Evolutionary conservation across 2,797 vertebrate genomes (phyloP).

Genomic region (Poecilia wingei): DNA sequence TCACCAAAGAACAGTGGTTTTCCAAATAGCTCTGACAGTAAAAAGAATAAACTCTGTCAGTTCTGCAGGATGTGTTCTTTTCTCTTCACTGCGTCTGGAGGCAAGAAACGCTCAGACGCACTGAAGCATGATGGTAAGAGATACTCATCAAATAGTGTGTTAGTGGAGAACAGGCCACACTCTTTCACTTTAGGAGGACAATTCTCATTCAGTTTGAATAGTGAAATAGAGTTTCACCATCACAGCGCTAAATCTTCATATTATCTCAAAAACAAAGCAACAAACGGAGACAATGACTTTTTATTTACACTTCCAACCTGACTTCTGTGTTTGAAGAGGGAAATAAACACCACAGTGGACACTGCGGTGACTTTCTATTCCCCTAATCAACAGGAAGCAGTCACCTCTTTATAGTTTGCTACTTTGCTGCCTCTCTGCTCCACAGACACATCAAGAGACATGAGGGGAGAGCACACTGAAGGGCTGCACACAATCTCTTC

Average conservation of each 20-base stretch:
- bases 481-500: slow-evolving; percentile 66
- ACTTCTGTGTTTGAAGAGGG: slow-evolving; percentile 14
- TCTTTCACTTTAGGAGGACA: slow-evolving; percentile 37
- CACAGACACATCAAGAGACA: slow-evolving; percentile 50
- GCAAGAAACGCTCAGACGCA: slow-evolving; percentile 56
- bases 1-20: slow-evolving; percentile 38
- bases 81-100: slow-evolving; percentile 63
- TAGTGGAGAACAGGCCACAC: slow-evolving; percentile 39
- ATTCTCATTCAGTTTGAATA: slow-evolving; percentile 33
- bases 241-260: slow-evolving; percentile 5
- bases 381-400: slow-evolving; percentile 58
- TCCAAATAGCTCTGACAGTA: slow-evolving; percentile 57
- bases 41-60: slow-evolving; percentile 66
- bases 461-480: slow-evolving; percentile 63
- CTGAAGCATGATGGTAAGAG: slow-evolving; percentile 60
- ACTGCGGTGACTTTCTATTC: slow-evolving; percentile 50
- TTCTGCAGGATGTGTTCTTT: slow-evolving; percentile 67
- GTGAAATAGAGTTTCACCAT: not conserved
- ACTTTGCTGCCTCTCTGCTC: slow-evolving; percentile 51
- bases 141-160: slow-evolving; percentile 58
- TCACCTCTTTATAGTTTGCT: slow-evolving; percentile 46
- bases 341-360: slow-evolving; percentile 39
- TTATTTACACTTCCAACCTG: slow-evolving; percentile 22
- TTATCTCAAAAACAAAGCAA: slow-evolving; percentile 34
- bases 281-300: not conserved